Percentiles rank a stretch among this genome's conserved stretches.
Conservation (phyloP, 2,113 vertebrate species). For the Lontra canadensis region DNA sequence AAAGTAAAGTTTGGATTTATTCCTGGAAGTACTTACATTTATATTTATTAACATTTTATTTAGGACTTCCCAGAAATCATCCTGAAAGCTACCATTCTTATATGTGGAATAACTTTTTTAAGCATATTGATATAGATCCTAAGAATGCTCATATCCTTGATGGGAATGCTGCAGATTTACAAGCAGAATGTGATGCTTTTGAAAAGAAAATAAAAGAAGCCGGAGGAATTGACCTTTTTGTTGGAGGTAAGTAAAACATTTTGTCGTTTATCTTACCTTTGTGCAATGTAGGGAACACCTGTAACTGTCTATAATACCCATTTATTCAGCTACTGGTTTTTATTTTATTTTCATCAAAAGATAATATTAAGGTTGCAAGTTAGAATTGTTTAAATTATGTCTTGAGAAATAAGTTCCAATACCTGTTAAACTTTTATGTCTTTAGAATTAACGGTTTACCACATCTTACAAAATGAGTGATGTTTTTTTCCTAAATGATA, state of each 20-base stretch:
- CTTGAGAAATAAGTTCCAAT: neutral
- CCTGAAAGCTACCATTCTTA: constrained; percentile 91
- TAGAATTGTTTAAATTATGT: neutral
- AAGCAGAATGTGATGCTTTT: constrained; percentile 89
- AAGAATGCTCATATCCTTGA: constrained; percentile 89
- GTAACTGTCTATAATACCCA: neutral
- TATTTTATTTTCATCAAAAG: constrained; percentile 33
- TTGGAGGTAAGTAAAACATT: constrained; percentile 85
- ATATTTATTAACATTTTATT: constrained; percentile 67
- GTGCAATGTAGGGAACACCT: neutral
- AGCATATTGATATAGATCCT: constrained; percentile 90
- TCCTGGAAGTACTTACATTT: constrained; percentile 23
- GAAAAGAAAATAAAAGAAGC: constrained; percentile 90
- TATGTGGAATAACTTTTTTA: constrained; percentile 93
- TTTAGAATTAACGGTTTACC: neutral
- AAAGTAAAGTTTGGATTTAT: constrained; percentile 45
- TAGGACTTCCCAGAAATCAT: constrained; percentile 89
- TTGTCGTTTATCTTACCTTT: neutral
- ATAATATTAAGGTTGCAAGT: neutral
- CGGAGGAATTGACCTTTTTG: constrained; percentile 90
- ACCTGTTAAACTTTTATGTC: neutral
- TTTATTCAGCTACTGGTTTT: constrained; percentile 22
- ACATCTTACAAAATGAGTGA: neutral
- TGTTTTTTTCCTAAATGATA: constrained; percentile 15
- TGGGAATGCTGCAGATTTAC: constrained; percentile 87